Conservation (phyloP, 2,888 invertebrate genomes). For the Sarcophaga carnaria region DNA sequence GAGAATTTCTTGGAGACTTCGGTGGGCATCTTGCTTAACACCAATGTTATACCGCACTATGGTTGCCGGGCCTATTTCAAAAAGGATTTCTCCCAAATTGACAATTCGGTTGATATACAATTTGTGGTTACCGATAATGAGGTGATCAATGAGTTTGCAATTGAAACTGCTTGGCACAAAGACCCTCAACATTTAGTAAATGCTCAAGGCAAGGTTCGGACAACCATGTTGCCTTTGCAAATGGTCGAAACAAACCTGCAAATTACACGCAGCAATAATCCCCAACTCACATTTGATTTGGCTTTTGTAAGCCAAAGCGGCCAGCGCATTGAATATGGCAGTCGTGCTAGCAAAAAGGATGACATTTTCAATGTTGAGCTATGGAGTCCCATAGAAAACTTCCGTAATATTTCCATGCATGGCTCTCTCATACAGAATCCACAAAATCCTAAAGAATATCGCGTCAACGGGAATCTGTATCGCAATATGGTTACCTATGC, state of each 20-base stretch:
- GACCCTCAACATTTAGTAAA: conserved; percentile 82
- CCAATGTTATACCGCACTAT: conserved; percentile 86
- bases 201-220: conserved; percentile 80
- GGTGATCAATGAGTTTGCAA: conserved; percentile 82
- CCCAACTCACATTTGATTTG: conserved; percentile 77
- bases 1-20: conserved; percentile 86
- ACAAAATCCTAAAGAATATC: conserved; percentile 74
- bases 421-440: conserved; percentile 75
- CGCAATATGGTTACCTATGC: conserved; percentile 81
- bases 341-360: conserved; percentile 76
- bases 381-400: conserved; percentile 79
- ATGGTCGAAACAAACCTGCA: conserved; percentile 76
- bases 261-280: conserved; percentile 75
- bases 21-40: conserved; percentile 85
- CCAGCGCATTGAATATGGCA: conserved; percentile 77
- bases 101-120: conserved; percentile 85
- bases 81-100: conserved; percentile 86
- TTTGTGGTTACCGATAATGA: conserved; percentile 84
- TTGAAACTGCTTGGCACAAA: conserved; percentile 82
- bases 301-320: conserved; percentile 74
- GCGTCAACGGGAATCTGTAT: conserved; percentile 81
- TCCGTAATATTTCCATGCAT: conserved; percentile 80
- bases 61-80: conserved; percentile 86
- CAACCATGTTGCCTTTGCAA: conserved; percentile 79
- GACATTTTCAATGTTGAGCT: conserved; percentile 80